These are phyloP conservation scores for Anoplophora glabripennis DNA, from an alignment of 1,140 invertebrate genomes.

Conservation along the genomic window DNA sequence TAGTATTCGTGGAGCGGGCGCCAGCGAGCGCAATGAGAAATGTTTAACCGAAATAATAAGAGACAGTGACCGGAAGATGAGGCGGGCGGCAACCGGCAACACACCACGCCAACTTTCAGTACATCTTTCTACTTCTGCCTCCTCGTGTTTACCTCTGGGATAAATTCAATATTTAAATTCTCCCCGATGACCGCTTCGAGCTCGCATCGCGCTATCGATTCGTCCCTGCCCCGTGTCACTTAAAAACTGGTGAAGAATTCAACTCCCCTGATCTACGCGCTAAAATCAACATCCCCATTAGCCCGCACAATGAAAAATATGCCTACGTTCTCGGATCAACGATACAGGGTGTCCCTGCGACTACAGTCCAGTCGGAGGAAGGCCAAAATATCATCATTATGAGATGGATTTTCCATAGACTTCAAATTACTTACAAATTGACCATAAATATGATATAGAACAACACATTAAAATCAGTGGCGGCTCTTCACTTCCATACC, in stretches of 20 bases:
- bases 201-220: background rate
- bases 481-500: too few relatives aligned
- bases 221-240: background rate
- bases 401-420: too few relatives aligned
- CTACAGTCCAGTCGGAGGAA: too few relatives aligned
- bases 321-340: too few relatives aligned
- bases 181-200: background rate
- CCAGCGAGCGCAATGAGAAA: conserved; percentile 46
- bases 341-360: too few relatives aligned
- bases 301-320: too few relatives aligned
- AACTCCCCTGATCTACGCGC: too few relatives aligned
- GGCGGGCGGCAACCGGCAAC: background rate
- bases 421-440: too few relatives aligned
- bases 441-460: too few relatives aligned
- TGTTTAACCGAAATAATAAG: conserved; percentile 52
- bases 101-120: conserved; percentile 3
- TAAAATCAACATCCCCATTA: too few relatives aligned
- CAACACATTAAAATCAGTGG: too few relatives aligned
- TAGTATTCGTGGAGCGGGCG: conserved; percentile 47
- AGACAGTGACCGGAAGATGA: conserved; percentile 49
- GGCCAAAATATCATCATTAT: too few relatives aligned
- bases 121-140: conserved; percentile 1
- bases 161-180: conserved; percentile 6
- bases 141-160: conserved; percentile 7
- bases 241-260: background rate